These are phyloP conservation scores for Netelia melanura DNA, from an alignment of 2,888 invertebrate genomes.

Conservation along the genomic window DNA sequence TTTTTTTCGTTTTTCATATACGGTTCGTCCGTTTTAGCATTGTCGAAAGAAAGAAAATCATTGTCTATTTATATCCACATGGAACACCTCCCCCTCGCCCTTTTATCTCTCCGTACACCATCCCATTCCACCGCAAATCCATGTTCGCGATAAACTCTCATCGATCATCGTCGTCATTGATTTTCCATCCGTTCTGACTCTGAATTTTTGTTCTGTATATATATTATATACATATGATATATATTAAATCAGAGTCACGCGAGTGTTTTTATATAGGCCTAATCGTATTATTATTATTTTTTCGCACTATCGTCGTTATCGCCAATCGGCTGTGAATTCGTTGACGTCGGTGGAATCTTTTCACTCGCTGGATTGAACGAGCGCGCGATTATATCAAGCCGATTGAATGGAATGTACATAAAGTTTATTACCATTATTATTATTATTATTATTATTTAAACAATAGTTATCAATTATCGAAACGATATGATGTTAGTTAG, in stretches of 20 bases:
- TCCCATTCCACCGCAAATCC: constrained; percentile 29
- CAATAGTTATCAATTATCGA: constrained; percentile 19
- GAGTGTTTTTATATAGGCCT: neutral
- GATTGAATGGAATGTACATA: constrained; percentile 58
- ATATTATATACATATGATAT: neutral
- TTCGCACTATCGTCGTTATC: constrained; percentile 18
- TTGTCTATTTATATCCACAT: constrained; percentile 37
- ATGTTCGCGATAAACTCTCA: constrained; percentile 2
- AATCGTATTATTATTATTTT: constrained; percentile 47
- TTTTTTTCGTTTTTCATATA: constrained; percentile 25
- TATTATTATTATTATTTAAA: constrained; percentile 41
- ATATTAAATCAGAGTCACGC: neutral
- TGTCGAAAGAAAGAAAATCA: constrained; percentile 49
- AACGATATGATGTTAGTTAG: constrained; percentile 53
- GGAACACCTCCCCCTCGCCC: neutral
- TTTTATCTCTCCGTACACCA: constrained; percentile 34
- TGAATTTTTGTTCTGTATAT: constrained; percentile 1
- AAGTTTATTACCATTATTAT: constrained; percentile 45
- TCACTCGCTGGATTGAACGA: constrained; percentile 11
- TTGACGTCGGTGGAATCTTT: constrained; percentile 6
- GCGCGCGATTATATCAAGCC: constrained; percentile 30
- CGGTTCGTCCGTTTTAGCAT: constrained; percentile 41
- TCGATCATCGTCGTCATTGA: constrained; percentile 24
- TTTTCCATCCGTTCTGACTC: constrained; percentile 31
- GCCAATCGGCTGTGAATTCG: constrained; percentile 54